Base-by-base conservation (phyloP, 2,113 vertebrate genomes). In the human region DNA sequence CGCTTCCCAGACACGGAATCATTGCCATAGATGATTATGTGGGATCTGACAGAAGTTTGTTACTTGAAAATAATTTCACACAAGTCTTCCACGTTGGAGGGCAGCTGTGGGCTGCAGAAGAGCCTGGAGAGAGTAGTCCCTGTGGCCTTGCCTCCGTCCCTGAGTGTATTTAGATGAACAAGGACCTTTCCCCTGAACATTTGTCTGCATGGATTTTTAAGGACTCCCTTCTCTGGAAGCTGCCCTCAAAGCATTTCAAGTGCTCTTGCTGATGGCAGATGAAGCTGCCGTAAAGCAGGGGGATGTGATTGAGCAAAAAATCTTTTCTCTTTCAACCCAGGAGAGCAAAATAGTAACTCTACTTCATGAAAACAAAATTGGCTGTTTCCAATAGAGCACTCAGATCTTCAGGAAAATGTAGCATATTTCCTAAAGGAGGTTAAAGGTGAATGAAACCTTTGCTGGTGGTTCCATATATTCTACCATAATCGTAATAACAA, bases 161-260 rank as follows among this genome's bases (percentile, higher is more conserved):
- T 12, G 68, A 0, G 10, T 50, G 3, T 40, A 20, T 50, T n/a
- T 50, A 84, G 14, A 30, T n/a, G 17, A 75, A 70, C 59, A 79
- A n/a, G 52, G 22, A 22, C 3, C 30, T 59, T n/a, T 6, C 1
- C 0, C 2, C 25, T 40, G 27, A 22, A 32, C 10, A 35, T 18
- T 45, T 16, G 32, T 68, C 13, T 20, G 17, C 32, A 11, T 13
- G 12, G 27, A 64, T 70, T 5, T 64, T 64, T 40, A 66, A 89
- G 68, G 66, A 43, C 18, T 27, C 16, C 30, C 18, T 43, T 84
- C 40, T 40, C 32, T n/a, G 38, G 2, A 70, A 48, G 6, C 13
- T 12, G 48, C 9, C 11, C 43, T 78, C 13, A 23, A 45, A 20
- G 81, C 25, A 22, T 30, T 55, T 23, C 48, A 61, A 12, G 66